Percentiles rank a stretch among this genome's conserved stretches.
These are phyloP conservation scores for Geopemphigus sp. DNA, from an alignment of 1,140 invertebrate species.

Conservation along the genomic window DNA sequence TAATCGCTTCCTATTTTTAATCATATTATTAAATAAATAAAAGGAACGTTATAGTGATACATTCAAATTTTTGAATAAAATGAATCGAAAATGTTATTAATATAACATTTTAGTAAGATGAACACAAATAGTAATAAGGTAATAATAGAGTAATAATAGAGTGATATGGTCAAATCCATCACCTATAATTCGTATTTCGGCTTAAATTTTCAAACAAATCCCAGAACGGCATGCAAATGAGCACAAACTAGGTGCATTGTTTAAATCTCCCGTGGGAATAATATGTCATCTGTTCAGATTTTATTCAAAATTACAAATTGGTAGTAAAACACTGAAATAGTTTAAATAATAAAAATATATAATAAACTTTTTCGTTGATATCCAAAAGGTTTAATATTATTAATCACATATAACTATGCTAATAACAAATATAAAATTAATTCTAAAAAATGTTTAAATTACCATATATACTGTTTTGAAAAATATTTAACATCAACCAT, in stretches of 20 bases:
- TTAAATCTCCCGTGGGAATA: slow-evolving; percentile 29
- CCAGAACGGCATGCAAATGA: slow-evolving; percentile 33
- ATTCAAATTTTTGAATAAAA: too few species aligned
- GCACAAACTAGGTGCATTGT: slow-evolving; percentile 30
- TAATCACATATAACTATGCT: background rate
- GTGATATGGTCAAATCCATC: background rate
- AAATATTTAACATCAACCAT: background rate
- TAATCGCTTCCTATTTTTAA: too few species aligned
- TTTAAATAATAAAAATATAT: slow-evolving; percentile 23
- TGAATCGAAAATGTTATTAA: background rate
- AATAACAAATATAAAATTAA: slow-evolving; percentile 11
- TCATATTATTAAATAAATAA: too few species aligned
- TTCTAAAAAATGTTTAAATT: background rate
- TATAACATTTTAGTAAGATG: background rate
- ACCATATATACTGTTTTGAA: background rate
- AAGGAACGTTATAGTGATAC: too few species aligned
- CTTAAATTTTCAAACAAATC: slow-evolving; percentile 27
- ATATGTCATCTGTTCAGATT: slow-evolving; percentile 37
- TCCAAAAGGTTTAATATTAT: slow-evolving; percentile 2
- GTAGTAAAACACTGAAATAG: slow-evolving; percentile 28
- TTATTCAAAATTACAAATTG: slow-evolving; percentile 32
- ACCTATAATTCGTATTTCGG: slow-evolving; percentile 24
- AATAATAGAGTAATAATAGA: too few species aligned
- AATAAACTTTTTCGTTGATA: background rate
- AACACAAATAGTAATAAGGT: background rate